Evolutionary conservation across 2,888 invertebrate genomes (phyloP), one percentile per base, ranked within the genome.

Genomic region (Morpho achilles): DNA sequence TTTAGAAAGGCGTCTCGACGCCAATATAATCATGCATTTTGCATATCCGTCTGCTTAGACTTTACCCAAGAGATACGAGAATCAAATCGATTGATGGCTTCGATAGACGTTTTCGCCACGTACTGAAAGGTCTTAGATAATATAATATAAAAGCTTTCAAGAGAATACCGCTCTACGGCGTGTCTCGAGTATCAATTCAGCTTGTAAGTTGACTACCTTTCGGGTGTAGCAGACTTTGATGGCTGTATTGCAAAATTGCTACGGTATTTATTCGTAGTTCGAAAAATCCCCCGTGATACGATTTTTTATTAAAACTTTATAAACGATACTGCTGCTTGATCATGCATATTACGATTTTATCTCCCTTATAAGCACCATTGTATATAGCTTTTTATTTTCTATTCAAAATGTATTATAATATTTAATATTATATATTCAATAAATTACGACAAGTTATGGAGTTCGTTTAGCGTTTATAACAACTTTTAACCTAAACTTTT

Each of bases 71-170:
- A 45, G 44, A 44, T 32, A 10, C 10, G 52, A 7, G 52, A 45
- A 52, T 16, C 45, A 52, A 52, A 52, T 52, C 52, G 39, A 52
- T 52, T 52, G 52, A 52, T 52, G 32, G 52, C 52, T 52, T 87
- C 82, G 83, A 85, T 49, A 49, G 55, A 55, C 55, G 55, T 44
- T 50, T 55, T 54, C 55, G 44, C 49, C 49, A 55, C 55, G 49
- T 55, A 44, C 44, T 75, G 74, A 76, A 84, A 87, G 85, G 83
- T 86, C 83, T 84, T 82, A 82, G 85, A 87, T 90, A 89, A 90
- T 89, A 87, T 87, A 87, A 89, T 88, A 88, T 86, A 87, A 87
- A 88, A 89, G 86, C 89, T 90, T 88, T 89, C 87, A 88, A 87
- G 82, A 87, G 86, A 87, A 87, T 84, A 84, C 82, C 84, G 82